Evolutionary conservation across 2,888 invertebrate species (phyloP).

Genomic region (Eilema sororculum): DNA sequence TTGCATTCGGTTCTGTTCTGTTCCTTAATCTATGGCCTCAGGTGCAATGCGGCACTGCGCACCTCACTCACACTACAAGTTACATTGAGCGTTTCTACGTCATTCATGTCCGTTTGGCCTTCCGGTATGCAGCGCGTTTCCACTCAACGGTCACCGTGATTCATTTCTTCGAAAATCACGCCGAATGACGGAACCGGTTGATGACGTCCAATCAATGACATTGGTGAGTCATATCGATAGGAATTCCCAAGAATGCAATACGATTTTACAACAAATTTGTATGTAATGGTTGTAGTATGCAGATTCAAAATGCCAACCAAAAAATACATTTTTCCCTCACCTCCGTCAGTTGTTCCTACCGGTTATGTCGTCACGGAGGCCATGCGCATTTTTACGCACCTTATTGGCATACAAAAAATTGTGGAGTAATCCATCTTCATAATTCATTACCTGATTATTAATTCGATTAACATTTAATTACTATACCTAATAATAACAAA

Average conservation of each 20-base stretch:
- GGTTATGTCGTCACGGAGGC: neutral
- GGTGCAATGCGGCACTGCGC: conserved; percentile 57
- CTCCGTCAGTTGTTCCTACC: too few relatives aligned
- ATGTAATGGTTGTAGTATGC: too few relatives aligned
- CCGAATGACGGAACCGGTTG: conserved; percentile 28
- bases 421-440: neutral
- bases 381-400: neutral
- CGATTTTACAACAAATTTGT: neutral
- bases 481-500: neutral
- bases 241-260: conserved; percentile 11
- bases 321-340: too few relatives aligned
- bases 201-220: conserved; percentile 17
- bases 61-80: conserved; percentile 28
- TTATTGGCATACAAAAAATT: neutral
- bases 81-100: conserved; percentile 41
- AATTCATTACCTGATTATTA: neutral
- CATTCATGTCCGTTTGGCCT: conserved; percentile 48
- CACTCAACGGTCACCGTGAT: conserved; percentile 33
- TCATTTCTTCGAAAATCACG: conserved; percentile 39
- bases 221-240: conserved; percentile 17
- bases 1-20: conserved; percentile 3
- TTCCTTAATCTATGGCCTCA: conserved; percentile 49
- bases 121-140: conserved; percentile 45
- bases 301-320: too few relatives aligned
- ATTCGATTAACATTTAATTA: too few relatives aligned